phyloP scores from a whole-genome alignment of 2,888 invertebrate species.

The Caprella mutica region DNA sequence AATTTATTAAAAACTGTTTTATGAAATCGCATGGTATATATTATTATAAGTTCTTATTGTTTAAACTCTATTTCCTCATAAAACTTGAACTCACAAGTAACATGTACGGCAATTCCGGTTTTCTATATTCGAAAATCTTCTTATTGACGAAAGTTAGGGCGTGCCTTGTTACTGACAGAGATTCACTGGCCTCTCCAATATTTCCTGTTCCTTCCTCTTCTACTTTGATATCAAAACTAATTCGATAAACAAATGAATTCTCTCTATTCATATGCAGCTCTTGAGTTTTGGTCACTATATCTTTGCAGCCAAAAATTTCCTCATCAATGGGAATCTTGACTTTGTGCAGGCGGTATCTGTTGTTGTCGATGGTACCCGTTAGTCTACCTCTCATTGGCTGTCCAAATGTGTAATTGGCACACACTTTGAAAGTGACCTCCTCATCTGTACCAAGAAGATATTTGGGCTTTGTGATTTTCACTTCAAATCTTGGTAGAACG shows the following conservation, averaged over 20 bases:
- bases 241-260: not conserved
- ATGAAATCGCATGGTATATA: too few species aligned
- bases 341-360: not conserved
- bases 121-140: constrained; percentile 46
- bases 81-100: constrained; percentile 44
- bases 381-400: constrained; percentile 28
- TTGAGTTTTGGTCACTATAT: not conserved
- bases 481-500: constrained; percentile 51
- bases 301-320: constrained; percentile 18
- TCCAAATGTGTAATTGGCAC: constrained; percentile 40
- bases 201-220: constrained; percentile 52
- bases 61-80: too few species aligned
- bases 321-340: constrained; percentile 8
- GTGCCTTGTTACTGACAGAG: not conserved
- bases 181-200: not conserved
- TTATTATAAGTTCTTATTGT: too few species aligned
- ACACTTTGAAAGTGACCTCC: constrained; percentile 45
- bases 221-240: constrained; percentile 41
- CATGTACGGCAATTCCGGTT: constrained; percentile 59
- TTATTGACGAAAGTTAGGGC: not conserved
- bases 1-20: too few species aligned
- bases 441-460: constrained; percentile 43
- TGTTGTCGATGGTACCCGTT: constrained; percentile 10
- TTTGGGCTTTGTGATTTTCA: constrained; percentile 46
- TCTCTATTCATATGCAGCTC: not conserved